phyloP scores from a whole-genome alignment of 2,113 vertebrate genomes.

The Potamarius usumacintae region DNA sequence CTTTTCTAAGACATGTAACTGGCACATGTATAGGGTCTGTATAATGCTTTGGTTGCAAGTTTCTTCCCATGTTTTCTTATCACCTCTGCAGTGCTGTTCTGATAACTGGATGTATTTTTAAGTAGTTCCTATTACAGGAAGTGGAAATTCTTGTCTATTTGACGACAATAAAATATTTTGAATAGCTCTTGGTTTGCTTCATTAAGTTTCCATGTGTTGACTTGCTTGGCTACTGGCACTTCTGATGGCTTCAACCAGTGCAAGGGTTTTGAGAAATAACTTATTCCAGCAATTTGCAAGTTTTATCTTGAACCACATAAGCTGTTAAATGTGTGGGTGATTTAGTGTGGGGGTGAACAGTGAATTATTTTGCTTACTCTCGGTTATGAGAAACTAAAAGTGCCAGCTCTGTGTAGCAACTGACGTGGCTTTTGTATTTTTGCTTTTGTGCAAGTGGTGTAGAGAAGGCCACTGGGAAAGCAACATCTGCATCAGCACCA shows the following conservation, averaged over 20 bases:
- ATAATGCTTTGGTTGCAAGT: constrained; percentile 10
- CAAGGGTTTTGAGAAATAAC: neutral
- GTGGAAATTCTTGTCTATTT: constrained; percentile 66
- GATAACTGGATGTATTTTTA: constrained; percentile 43
- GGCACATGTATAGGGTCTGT: neutral
- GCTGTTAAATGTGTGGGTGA: no score
- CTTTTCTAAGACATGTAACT: constrained; percentile 1
- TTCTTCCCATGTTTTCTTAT: neutral
- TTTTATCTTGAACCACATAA: neutral
- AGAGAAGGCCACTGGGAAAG: no score
- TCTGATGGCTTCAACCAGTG: neutral
- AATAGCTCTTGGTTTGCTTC: constrained; percentile 5
- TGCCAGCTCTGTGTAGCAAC: no score
- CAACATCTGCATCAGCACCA: no score
- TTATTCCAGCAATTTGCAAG: neutral
- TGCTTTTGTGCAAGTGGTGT: no score
- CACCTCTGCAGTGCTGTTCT: constrained; percentile 50
- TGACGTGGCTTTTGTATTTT: no score
- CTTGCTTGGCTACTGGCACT: neutral
- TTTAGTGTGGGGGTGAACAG: no score
- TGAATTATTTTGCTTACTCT: no score
- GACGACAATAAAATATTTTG: constrained; percentile 71
- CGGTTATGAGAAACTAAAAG: no score
- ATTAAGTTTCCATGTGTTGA: neutral
- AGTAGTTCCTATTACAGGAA: constrained; percentile 67